Base-by-base conservation (phyloP, 2,113 vertebrate species). In the western clawed frog (Xenopus tropicalis) region DNA sequence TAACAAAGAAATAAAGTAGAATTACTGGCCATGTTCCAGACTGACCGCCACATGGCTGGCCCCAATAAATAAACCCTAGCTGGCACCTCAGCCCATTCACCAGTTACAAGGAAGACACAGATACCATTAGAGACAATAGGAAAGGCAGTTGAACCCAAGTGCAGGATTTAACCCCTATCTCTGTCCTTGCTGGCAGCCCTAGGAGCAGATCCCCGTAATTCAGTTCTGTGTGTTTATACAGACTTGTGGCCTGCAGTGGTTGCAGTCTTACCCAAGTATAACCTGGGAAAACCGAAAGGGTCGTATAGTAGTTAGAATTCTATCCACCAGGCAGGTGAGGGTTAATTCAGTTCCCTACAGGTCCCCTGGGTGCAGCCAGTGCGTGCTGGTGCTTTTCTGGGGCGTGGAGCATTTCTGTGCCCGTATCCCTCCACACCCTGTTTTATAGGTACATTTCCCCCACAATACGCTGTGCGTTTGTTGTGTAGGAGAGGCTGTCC, bases 11-110 rank as follows among this genome's bases (percentile, higher is more conserved):
- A 46, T 11, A 46, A 14, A 11, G 16, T 14, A 14, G 52, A 66
- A 43, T 66, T 66, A 73, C 71, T 66, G 71, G 71, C 71, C 62
- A 19, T 65, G 23, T 73, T 51, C 52, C 71, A 58, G 13, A 21
- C 62, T 48, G 37, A 22, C 11, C 52, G 19, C n/a, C n/a, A n/a
- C n/a, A n/a, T n/a, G n/a, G n/a, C n/a, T n/a, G n/a, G n/a, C 52
- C 23, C 70, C 54, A 74, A 80, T 77, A 79, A 79, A 70, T 74
- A 67, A 73, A 19, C 54, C 54, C 11, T 17, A n/a, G n/a, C n/a
- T n/a, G n/a, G n/a, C 54, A 3, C 29, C 3, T 37, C 3, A 9
- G 29, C 29, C 6, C 29, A 6, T 37, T 8, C 29, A 37, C 29
- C 29, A 37, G 29, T 37, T 7, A 2, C 29, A 37, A 37, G 29